These are phyloP conservation scores for Coranthus polyacanthus DNA, from an alignment of 2,797 vertebrate genomes.

Conservation along the genomic window DNA sequence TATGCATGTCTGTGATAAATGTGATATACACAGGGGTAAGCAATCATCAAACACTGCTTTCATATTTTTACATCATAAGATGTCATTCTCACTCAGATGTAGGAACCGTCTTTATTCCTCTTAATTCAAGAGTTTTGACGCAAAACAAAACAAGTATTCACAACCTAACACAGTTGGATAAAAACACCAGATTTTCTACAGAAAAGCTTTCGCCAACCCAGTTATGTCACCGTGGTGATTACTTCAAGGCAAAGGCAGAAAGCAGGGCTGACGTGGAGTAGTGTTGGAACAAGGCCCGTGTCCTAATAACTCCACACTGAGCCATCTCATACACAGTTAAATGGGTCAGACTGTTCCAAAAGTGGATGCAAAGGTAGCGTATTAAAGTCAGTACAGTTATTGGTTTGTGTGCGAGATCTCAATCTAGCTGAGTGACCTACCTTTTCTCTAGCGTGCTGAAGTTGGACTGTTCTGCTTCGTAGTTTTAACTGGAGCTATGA, in stretches of 20 bases:
- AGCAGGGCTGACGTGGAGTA: constrained; percentile 44
- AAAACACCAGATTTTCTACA: constrained; percentile 31
- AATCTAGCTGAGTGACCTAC: constrained; percentile 65
- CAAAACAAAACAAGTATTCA: constrained; percentile 27
- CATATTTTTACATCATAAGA: not conserved
- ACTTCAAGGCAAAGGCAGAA: constrained; percentile 62
- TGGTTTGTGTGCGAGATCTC: constrained; percentile 36
- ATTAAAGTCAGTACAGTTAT: constrained; percentile 44
- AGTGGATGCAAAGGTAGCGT: constrained; percentile 61
- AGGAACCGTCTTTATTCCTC: constrained; percentile 6
- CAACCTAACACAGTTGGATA: constrained; percentile 27
- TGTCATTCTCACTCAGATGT: constrained; percentile 10
- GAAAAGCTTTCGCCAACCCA: constrained; percentile 55
- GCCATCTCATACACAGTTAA: constrained; percentile 66
- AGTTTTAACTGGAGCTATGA: constrained; percentile 76
- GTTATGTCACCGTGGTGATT: constrained; percentile 65
- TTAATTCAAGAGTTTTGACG: constrained; percentile 18
- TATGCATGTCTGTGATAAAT: not conserved
- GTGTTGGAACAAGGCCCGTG: constrained; percentile 64
- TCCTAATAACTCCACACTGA: constrained; percentile 64
- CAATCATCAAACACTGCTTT: not conserved
- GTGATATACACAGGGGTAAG: not conserved
- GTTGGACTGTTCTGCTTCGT: constrained; percentile 54
- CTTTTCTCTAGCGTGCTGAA: constrained; percentile 66
- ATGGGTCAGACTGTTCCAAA: constrained; percentile 79